These are phyloP conservation scores for Cheilosia pagana DNA, from an alignment of 2,888 invertebrate genomes.

Conservation along the genomic window DNA sequence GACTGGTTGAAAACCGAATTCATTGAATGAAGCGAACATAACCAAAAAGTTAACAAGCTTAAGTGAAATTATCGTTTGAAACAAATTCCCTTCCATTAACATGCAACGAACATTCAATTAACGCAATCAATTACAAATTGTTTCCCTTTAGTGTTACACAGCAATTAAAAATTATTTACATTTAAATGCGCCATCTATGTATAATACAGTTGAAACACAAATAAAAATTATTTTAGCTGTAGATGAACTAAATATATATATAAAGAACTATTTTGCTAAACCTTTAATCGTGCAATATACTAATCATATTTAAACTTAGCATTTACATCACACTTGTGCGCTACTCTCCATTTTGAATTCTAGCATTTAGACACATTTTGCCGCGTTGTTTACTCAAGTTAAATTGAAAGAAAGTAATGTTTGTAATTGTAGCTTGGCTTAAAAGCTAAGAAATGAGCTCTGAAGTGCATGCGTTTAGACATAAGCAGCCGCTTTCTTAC, in stretches of 20 bases:
- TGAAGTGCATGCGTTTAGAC: not conserved
- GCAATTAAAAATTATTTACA: conserved; percentile 28
- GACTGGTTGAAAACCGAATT: not conserved
- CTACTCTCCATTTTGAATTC: conserved; percentile 57
- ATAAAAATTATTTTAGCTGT: conserved; percentile 11
- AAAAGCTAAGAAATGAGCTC: not conserved
- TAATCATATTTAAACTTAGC: conserved; percentile 44
- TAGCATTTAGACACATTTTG: conserved; percentile 48
- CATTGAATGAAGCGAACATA: not conserved
- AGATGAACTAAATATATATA: conserved; percentile 22
- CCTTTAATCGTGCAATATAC: conserved; percentile 63
- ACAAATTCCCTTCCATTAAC: conserved; percentile 64
- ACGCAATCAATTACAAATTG: conserved; percentile 51
- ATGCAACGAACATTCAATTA: conserved; percentile 70
- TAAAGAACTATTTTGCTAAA: conserved; percentile 68
- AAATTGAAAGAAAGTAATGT: not conserved
- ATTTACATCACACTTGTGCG: conserved; percentile 29
- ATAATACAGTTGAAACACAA: conserved; percentile 26
- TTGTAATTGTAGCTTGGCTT: conserved; percentile 19
- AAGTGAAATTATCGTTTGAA: conserved; percentile 20
- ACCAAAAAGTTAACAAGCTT: not conserved
- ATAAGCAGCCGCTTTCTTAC: not conserved
- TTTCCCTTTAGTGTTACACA: conserved; percentile 20
- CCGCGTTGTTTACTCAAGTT: conserved; percentile 29
- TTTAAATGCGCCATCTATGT: conserved; percentile 50